phyloP scores from a whole-genome alignment of 23 tunicate genomes.

The Ciona savignyi region DNA sequence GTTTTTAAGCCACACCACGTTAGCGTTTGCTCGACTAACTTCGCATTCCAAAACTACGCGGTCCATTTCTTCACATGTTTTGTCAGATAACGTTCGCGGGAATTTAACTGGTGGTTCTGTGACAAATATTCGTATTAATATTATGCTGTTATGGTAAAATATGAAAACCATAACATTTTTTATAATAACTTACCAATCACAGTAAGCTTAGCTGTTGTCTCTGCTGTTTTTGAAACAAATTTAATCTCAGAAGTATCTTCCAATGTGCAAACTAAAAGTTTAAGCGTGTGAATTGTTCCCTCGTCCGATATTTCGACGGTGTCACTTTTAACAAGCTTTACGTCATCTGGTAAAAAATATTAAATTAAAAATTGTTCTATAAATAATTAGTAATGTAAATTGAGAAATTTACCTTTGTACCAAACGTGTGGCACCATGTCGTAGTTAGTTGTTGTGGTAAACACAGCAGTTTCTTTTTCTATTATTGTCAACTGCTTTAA shows the following conservation, averaged over 20 bases:
- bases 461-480: constrained; percentile 46
- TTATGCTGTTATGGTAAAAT: too few relatives aligned
- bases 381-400: too few relatives aligned
- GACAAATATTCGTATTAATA: not conserved
- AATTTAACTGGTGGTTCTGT: constrained; percentile 67
- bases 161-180: too few relatives aligned
- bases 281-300: constrained; percentile 48
- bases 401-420: constrained; percentile 84
- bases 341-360: constrained; percentile 39
- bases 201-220: constrained; percentile 32
- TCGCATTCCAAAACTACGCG: constrained; percentile 63
- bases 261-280: constrained; percentile 28
- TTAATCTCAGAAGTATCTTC: constrained; percentile 57
- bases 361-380: not conserved
- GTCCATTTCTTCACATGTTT: constrained; percentile 64
- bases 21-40: constrained; percentile 56
- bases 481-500: constrained; percentile 41
- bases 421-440: constrained; percentile 56
- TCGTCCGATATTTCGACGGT: constrained; percentile 48
- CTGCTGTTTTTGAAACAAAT: constrained; percentile 70
- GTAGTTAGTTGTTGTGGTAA: constrained; percentile 46
- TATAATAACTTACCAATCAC: constrained; percentile 50
- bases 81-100: constrained; percentile 30
- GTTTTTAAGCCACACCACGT: constrained; percentile 63
- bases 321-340: constrained; percentile 48